Conservation (phyloP, 2,888 invertebrate genomes). For the Heteromyza rotundicornis region DNA sequence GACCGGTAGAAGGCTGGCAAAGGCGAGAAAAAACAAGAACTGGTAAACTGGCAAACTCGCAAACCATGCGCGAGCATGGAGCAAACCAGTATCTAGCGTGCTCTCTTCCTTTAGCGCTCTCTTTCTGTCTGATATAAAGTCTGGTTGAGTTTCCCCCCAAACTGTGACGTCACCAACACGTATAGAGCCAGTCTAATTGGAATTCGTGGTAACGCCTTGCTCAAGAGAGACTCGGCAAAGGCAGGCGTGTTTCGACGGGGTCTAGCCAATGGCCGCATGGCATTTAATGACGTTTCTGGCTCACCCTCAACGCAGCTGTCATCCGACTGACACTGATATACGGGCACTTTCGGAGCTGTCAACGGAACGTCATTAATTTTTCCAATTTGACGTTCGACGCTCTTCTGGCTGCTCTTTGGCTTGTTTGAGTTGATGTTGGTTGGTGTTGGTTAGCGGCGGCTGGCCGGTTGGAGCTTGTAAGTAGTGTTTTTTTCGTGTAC, state of each 20-base stretch:
- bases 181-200: constrained; percentile 35
- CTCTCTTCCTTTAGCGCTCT: not conserved
- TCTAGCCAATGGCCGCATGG: constrained; percentile 38
- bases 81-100: constrained; percentile 31
- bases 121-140: not conserved
- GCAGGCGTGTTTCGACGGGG: constrained; percentile 15
- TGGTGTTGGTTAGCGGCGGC: constrained; percentile 7
- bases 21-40: not conserved
- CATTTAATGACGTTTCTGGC: constrained; percentile 6
- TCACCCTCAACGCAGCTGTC: constrained; percentile 15
- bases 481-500: constrained; percentile 11
- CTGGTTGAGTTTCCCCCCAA: not conserved
- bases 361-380: constrained; percentile 58
- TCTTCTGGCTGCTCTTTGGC: constrained; percentile 19
- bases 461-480: not conserved
- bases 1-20: too few species aligned
- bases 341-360: constrained; percentile 42
- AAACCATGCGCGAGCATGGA: constrained; percentile 8
- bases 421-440: too few species aligned
- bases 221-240: constrained; percentile 32
- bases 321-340: not conserved
- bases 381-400: constrained; percentile 50
- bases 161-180: constrained; percentile 54
- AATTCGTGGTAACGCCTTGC: constrained; percentile 27
- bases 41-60: not conserved